phyloP scores from a whole-genome alignment of 1,140 invertebrate genomes.

The Gonatopus flavifemur region DNA sequence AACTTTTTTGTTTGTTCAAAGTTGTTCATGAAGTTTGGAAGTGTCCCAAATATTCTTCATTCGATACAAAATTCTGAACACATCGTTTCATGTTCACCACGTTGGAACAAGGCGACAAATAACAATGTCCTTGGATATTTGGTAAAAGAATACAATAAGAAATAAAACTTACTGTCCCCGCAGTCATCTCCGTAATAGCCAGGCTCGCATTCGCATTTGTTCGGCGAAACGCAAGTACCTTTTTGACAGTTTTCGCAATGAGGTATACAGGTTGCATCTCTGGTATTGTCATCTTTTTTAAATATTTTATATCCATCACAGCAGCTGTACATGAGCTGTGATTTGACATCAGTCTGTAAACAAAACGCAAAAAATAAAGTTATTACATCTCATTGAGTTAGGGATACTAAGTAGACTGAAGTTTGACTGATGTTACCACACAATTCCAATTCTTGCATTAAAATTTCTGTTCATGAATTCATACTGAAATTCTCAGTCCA shows the following conservation, averaged over 20 bases:
- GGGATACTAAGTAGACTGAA: constrained; percentile 1
- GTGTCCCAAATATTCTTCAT: background rate
- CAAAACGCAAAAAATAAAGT: constrained; percentile 1
- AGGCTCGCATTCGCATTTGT: constrained; percentile 58
- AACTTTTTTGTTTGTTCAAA: too few species aligned
- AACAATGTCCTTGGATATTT: background rate
- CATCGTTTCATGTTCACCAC: background rate
- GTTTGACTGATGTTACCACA: too few species aligned
- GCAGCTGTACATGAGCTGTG: constrained; percentile 40
- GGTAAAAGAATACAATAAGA: background rate
- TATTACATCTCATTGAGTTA: background rate
- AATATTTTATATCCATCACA: constrained; percentile 44
- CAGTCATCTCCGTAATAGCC: constrained; percentile 53
- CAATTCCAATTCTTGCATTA: too few species aligned
- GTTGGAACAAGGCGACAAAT: background rate
- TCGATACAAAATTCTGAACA: background rate
- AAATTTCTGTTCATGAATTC: background rate
- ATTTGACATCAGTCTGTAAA: constrained; percentile 42
- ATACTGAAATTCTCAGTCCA: too few species aligned
- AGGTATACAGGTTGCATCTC: constrained; percentile 34
- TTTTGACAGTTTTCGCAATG: constrained; percentile 40
- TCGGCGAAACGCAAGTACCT: constrained; percentile 56
- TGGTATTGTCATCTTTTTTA: constrained; percentile 13
- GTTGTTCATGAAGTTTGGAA: too few species aligned
- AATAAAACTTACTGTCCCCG: constrained; percentile 31